Percentiles rank a stretch among this genome's conserved stretches.
These are phyloP conservation scores for Aphaenogaster ashmeadi DNA, from an alignment of 1,140 invertebrate genomes.

Conservation along the genomic window DNA sequence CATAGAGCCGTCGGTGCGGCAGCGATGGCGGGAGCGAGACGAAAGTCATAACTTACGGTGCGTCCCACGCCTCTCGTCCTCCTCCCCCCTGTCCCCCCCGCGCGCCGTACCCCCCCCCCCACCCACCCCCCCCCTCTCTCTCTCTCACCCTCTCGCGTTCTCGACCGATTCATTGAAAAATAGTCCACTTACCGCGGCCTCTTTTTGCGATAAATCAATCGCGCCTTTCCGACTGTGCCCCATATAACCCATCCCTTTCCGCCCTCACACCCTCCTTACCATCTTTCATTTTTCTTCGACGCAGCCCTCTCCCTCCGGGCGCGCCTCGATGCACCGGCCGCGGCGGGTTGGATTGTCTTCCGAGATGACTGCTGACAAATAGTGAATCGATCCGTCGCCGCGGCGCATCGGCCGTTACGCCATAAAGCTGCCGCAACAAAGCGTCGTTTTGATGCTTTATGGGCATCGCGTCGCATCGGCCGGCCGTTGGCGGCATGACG, in stretches of 20 bases:
- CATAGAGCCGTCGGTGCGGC: slow-evolving; percentile 74
- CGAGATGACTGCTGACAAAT: slow-evolving; percentile 63
- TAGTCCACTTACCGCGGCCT: slow-evolving; percentile 73
- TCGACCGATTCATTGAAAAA: slow-evolving; percentile 69
- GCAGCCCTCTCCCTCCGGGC: not conserved
- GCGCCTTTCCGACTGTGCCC: slow-evolving; percentile 51
- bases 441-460: slow-evolving; percentile 63
- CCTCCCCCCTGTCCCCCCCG: too few species aligned
- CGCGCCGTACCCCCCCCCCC: slow-evolving; percentile 16
- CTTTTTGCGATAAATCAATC: slow-evolving; percentile 77
- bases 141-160: slow-evolving; percentile 27
- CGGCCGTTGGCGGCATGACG: slow-evolving; percentile 34
- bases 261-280: not conserved
- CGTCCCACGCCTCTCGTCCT: slow-evolving; percentile 35
- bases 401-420: slow-evolving; percentile 27
- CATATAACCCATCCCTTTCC: slow-evolving; percentile 38
- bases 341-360: slow-evolving; percentile 48
- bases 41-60: slow-evolving; percentile 83
- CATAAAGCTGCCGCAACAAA: slow-evolving; percentile 64
- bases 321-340: slow-evolving; percentile 22
- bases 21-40: slow-evolving; percentile 58
- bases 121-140: slow-evolving; percentile 2
- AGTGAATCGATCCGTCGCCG: slow-evolving; percentile 56
- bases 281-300: slow-evolving; percentile 52
- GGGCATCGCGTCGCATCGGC: slow-evolving; percentile 50